A percentile compares a stretch with the other conserved stretches of the same genome.
Evolutionary conservation across 2,888 invertebrate genomes (phyloP).

Genomic region (Sinopyrophorus schimmeli): DNA sequence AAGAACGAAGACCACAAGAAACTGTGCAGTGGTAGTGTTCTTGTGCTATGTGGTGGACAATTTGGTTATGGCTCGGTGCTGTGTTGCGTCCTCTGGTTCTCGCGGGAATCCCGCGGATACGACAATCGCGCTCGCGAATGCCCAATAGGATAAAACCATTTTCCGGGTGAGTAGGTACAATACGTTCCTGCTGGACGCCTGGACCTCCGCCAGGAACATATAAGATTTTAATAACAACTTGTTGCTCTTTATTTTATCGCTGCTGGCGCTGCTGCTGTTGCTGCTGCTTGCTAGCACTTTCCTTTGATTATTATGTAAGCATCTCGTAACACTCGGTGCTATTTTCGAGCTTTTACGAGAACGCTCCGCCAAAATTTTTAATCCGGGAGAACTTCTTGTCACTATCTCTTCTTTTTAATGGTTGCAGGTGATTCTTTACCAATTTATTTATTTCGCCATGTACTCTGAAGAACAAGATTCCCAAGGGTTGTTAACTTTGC

Average conservation of each 20-base stretch:
- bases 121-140: slow-evolving; percentile 47
- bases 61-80: slow-evolving; percentile 49
- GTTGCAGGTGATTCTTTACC: slow-evolving; percentile 46
- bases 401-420: no score
- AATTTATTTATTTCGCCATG: slow-evolving; percentile 56
- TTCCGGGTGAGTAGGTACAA: slow-evolving; percentile 45
- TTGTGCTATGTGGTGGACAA: slow-evolving; percentile 39
- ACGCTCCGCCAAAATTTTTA: not conserved
- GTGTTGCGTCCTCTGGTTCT: slow-evolving; percentile 50
- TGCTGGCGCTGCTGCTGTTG: not conserved
- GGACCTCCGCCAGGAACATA: slow-evolving; percentile 8
- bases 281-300: slow-evolving; percentile 2
- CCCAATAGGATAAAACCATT: slow-evolving; percentile 49
- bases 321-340: slow-evolving; percentile 1
- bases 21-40: slow-evolving; percentile 41
- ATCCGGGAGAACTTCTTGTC: no score
- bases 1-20: slow-evolving; percentile 33
- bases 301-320: slow-evolving; percentile 8
- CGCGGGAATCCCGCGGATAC: slow-evolving; percentile 48
- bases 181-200: no score
- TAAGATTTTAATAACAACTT: no score
- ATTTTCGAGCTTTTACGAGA: not conserved
- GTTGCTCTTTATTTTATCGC: slow-evolving; percentile 1
- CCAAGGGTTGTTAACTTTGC: slow-evolving; percentile 83
- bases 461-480: slow-evolving; percentile 60